A percentile compares a stretch with the other conserved stretches of the same genome.
Evolutionary conservation across 2,797 vertebrate species (phyloP).

Genomic region (Glossophaga mutica): DNA sequence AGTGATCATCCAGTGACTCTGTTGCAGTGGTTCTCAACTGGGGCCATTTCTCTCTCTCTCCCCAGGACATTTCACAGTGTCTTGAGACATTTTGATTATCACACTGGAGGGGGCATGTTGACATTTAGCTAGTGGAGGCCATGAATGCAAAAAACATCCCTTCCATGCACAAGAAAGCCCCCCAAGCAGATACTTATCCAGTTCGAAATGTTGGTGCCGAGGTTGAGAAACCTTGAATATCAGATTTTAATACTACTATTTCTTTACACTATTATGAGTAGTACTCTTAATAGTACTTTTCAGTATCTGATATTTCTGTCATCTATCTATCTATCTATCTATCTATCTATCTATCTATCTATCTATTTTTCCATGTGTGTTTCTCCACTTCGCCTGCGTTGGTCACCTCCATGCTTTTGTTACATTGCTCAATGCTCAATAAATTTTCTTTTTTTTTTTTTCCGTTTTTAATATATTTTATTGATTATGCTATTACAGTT

Average conservation of each 20-base stretch:
- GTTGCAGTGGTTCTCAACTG: not conserved
- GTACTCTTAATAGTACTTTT: not conserved
- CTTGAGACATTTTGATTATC: not conserved
- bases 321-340: not conserved
- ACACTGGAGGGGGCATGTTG: not conserved
- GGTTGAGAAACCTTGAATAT: not conserved
- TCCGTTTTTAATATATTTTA: too few relatives aligned
- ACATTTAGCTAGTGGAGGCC: not conserved
- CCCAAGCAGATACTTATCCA: not conserved
- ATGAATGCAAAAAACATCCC: not conserved
- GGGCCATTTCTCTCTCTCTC: not conserved
- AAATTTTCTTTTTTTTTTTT: slow-evolving; percentile 3
- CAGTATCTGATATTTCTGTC: not conserved
- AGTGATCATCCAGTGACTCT: not conserved
- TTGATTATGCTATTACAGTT: too few relatives aligned
- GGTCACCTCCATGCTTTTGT: not conserved
- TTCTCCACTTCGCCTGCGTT: not conserved
- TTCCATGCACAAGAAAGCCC: not conserved
- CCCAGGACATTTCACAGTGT: not conserved
- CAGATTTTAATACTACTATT: not conserved
- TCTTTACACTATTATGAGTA: not conserved
- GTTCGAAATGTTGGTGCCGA: not conserved
- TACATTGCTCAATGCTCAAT: not conserved
- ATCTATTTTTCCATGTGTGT: not conserved
- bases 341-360: slow-evolving; percentile 8